A percentile compares a stretch with the other conserved stretches of the same genome.
Evolutionary conservation across 2,888 invertebrate species (phyloP).

Genomic region (Acanthosepion pharaonis): DNA sequence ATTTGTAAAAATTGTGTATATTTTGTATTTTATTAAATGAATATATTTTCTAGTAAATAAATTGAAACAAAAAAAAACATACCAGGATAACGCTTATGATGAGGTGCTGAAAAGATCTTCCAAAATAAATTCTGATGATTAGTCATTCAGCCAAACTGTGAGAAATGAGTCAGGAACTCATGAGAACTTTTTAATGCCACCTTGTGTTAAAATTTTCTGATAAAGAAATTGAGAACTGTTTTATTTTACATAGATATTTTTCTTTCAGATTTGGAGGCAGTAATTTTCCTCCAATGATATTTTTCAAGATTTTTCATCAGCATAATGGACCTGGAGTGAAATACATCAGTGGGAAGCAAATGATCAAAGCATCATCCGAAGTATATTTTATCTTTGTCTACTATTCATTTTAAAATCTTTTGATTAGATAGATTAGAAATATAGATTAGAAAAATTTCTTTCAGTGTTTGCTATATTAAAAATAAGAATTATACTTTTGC

Average conservation of each 20-base stretch:
- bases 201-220: too few species aligned
- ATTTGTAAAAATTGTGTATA: too few species aligned
- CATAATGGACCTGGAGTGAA: constrained; percentile 65
- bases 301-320: constrained; percentile 72
- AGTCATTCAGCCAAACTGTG: too few species aligned
- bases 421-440: not conserved
- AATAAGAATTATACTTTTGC: not conserved
- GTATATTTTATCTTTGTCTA: constrained; percentile 53
- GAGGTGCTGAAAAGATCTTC: too few species aligned
- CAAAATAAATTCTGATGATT: too few species aligned
- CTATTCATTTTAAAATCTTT: not conserved
- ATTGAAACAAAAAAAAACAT: too few species aligned
- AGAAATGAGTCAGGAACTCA: too few species aligned
- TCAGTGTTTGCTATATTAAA: not conserved
- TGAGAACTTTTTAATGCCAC: too few species aligned
- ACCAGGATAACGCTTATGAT: too few species aligned
- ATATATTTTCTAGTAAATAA: too few species aligned
- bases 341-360: constrained; percentile 72
- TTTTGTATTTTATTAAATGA: too few species aligned
- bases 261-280: constrained; percentile 72
- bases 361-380: constrained; percentile 71
- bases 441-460: not conserved
- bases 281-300: constrained; percentile 74
- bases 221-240: not conserved
- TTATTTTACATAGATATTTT: constrained; percentile 40